Evolutionary conservation across 2,113 vertebrate species (phyloP).

Genomic region (Ceuthmochares aereus): DNA sequence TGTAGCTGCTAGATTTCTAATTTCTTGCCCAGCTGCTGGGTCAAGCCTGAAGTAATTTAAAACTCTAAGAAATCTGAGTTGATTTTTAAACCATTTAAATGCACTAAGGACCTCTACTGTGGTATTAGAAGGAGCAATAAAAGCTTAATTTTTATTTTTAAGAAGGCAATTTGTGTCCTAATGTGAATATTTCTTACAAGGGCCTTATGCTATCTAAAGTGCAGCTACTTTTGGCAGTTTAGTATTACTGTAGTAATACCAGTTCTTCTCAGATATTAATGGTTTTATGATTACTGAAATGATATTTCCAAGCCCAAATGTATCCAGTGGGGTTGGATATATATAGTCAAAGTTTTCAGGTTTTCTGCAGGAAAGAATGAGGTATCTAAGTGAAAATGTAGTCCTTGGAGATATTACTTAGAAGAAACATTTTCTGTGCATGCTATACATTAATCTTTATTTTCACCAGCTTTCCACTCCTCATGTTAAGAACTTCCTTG

Average conservation of each 20-base stretch:
- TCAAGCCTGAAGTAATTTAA: neutral
- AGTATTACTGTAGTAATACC: neutral
- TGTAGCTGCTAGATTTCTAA: neutral
- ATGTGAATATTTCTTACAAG: slow-evolving; percentile 57
- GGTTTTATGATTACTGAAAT: slow-evolving; percentile 64
- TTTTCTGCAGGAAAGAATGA: neutral
- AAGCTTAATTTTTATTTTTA: slow-evolving; percentile 66
- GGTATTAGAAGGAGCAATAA: slow-evolving; percentile 57
- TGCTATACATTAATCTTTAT: neutral
- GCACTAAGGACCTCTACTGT: slow-evolving; percentile 28
- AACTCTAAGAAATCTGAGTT: neutral
- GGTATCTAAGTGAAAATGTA: neutral
- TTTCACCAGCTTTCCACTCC: neutral
- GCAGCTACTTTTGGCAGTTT: slow-evolving; percentile 49
- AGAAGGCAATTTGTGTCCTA: slow-evolving; percentile 57
- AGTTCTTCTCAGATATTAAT: slow-evolving; percentile 55
- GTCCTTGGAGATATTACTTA: neutral
- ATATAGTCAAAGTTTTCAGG: slow-evolving; percentile 67
- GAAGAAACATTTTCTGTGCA: neutral
- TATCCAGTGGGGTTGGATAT: slow-evolving; percentile 54
- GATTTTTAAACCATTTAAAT: slow-evolving; percentile 37
- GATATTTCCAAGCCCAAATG: slow-evolving; percentile 53
- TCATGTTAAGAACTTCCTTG: neutral
- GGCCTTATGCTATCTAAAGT: slow-evolving; percentile 51
- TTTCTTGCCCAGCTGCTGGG: neutral